Conservation (phyloP, 2,888 invertebrate species). For the Caenorhabditis auriculariae region DNA sequence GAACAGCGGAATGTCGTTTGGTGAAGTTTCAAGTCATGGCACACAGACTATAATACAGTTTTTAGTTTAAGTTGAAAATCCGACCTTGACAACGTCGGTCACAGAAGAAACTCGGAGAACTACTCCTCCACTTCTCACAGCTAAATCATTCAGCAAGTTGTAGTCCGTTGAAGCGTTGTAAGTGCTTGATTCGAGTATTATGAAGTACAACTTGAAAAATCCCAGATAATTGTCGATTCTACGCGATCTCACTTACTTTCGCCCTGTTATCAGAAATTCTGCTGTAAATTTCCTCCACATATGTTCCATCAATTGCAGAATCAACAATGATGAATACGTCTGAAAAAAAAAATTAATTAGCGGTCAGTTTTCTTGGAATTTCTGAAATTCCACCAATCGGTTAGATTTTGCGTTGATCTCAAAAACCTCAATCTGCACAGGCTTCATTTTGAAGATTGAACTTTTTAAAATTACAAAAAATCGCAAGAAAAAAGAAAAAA, state of each 20-base stretch:
- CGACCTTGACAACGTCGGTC: no score
- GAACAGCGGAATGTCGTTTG: no score
- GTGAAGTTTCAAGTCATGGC: no score
- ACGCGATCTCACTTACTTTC: not conserved
- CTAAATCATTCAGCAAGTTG: conserved; percentile 6
- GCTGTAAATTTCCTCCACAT: not conserved
- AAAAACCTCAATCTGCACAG: no score
- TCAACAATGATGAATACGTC: conserved; percentile 17
- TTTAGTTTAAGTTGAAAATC: no score
- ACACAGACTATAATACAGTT: no score
- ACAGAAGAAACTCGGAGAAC: no score
- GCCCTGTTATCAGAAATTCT: conserved; percentile 1
- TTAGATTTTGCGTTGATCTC: not conserved
- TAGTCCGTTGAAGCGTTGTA: not conserved
- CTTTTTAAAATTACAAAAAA: not conserved
- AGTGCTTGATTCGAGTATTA: conserved; percentile 9
- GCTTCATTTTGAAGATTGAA: no score
- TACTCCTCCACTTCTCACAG: conserved; percentile 16
- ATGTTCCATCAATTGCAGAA: conserved; percentile 2
- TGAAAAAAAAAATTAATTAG: no score
- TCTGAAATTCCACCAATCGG: no score
- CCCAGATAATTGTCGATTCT: not conserved
- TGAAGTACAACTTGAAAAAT: conserved; percentile 11
- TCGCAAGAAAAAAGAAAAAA: not conserved
- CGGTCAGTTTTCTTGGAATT: no score